Conservation (phyloP, 2,797 vertebrate genomes). For the Malurus leucopterus region DNA sequence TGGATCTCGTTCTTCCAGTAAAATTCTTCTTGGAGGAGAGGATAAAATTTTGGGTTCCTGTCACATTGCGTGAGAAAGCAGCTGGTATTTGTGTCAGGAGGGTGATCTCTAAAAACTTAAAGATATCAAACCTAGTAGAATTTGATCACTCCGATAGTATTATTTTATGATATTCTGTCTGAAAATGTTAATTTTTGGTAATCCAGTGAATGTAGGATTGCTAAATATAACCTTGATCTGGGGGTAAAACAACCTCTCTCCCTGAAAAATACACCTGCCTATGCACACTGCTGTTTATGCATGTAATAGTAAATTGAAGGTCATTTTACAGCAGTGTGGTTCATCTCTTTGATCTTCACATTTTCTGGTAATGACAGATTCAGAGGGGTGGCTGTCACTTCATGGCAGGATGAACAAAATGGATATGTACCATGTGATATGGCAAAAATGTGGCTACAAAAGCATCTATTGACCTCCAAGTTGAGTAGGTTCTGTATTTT, state of each 20-base stretch:
- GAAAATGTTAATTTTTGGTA: neutral
- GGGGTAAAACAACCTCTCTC: neutral
- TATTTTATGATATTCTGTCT: neutral
- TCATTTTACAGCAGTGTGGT: neutral
- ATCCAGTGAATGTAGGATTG: neutral
- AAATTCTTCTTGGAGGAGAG: neutral
- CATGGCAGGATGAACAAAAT: neutral
- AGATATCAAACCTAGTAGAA: neutral
- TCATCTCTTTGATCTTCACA: neutral
- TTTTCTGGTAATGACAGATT: conserved; percentile 14
- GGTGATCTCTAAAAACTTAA: neutral
- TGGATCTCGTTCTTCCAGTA: neutral
- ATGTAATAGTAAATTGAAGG: conserved; percentile 5
- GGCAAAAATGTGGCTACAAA: neutral
- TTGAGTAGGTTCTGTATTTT: conserved; percentile 1
- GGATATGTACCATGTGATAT: neutral
- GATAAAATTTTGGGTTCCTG: neutral
- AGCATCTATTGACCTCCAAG: conserved; percentile 1
- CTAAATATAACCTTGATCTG: neutral
- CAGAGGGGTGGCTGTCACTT: neutral
- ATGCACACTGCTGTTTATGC: neutral
- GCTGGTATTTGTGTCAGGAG: neutral
- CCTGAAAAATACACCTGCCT: neutral
- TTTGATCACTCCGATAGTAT: neutral
- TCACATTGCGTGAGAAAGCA: neutral